These are phyloP conservation scores for Condylostylus longicornis DNA, from an alignment of 1,140 invertebrate species.

Conservation along the genomic window DNA sequence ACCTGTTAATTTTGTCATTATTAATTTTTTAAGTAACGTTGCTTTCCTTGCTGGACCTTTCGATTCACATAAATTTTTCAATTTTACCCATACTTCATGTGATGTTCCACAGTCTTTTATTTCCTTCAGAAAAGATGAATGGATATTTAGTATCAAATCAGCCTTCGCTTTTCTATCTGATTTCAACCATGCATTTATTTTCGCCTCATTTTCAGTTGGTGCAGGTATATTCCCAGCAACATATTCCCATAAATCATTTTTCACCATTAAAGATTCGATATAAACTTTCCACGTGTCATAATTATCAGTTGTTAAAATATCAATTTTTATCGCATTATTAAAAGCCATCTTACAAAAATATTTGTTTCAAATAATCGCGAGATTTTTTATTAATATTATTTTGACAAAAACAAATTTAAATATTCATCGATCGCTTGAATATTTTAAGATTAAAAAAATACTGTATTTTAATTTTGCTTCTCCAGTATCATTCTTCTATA, in stretches of 20 bases:
- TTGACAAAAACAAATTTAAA: too few relatives aligned
- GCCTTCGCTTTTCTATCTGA: conserved; percentile 5
- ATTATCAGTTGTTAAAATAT: conserved; percentile 10
- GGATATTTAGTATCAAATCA: conserved; percentile 4
- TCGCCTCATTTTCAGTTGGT: background rate
- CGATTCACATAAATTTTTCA: conserved; percentile 8
- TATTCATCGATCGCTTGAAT: too few relatives aligned
- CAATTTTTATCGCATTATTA: too few relatives aligned
- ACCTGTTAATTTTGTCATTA: conserved; percentile 7
- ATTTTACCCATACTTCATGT: conserved; percentile 12
- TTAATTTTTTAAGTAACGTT: conserved; percentile 10
- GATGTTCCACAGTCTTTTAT: conserved; percentile 7
- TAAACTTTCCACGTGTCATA: conserved; percentile 14
- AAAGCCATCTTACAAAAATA: too few relatives aligned
- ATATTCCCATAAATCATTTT: conserved; percentile 10
- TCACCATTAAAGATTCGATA: conserved; percentile 8
- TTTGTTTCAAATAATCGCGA: too few relatives aligned
- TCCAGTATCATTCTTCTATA: too few relatives aligned
- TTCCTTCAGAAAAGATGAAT: conserved; percentile 1
- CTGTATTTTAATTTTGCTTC: too few relatives aligned
- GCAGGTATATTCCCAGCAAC: conserved; percentile 3
- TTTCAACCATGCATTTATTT: background rate
- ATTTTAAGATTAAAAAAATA: too few relatives aligned
- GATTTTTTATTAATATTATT: too few relatives aligned
- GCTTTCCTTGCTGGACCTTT: conserved; percentile 15